Evolutionary conservation across 2,113 vertebrate species (phyloP).

Genomic region (Amblyornis subalaris): DNA sequence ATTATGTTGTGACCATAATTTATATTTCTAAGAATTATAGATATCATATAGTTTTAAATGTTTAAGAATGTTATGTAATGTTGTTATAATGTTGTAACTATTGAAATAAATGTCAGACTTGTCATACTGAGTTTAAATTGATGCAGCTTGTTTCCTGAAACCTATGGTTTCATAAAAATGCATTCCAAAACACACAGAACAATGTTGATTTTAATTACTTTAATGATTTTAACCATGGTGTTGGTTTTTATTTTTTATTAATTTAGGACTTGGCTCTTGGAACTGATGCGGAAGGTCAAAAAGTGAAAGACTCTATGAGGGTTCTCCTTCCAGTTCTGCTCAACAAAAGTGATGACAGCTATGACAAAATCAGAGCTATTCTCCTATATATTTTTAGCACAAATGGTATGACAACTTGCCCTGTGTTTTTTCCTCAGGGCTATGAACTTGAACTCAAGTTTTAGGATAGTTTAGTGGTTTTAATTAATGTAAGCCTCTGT

Average conservation of each 20-base stretch:
- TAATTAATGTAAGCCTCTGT: neutral
- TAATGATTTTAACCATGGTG: neutral
- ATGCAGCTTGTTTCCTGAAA: neutral
- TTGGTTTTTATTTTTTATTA: neutral
- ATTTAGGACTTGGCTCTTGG: conserved; percentile 92
- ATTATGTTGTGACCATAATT: neutral
- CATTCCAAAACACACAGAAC: neutral
- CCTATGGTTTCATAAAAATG: neutral
- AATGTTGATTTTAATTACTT: neutral
- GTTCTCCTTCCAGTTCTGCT: conserved; percentile 92
- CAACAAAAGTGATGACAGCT: conserved; percentile 76
- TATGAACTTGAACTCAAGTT: neutral
- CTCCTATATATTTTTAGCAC: conserved; percentile 95
- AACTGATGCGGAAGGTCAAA: conserved; percentile 86
- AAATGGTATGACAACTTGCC: conserved; percentile 76
- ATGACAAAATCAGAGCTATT: conserved; percentile 93
- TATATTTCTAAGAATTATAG: neutral
- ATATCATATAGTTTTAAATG: neutral
- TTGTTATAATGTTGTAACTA: neutral
- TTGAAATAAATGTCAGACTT: neutral
- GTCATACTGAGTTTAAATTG: neutral
- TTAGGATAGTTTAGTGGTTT: neutral
- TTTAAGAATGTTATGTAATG: neutral
- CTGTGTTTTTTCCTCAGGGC: neutral
- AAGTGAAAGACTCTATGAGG: conserved; percentile 93